Evolutionary conservation across 2,888 invertebrate genomes (phyloP).

Genomic region (Heteromyza rotundicornis): DNA sequence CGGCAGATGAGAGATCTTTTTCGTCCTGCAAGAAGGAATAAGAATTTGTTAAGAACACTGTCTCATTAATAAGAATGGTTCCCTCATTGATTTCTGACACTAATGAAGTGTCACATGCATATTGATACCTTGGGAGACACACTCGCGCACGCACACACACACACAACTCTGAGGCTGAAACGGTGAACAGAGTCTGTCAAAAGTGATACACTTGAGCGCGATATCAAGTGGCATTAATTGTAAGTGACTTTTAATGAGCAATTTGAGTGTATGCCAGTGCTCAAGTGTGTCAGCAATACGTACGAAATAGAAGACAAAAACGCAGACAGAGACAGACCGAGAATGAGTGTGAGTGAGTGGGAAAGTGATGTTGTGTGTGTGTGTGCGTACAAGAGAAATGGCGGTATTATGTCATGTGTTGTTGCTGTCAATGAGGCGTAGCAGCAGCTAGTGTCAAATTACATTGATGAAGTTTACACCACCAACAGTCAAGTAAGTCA

Average conservation of each 20-base stretch:
- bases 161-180: no score
- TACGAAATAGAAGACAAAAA: no score
- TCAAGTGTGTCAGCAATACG: no score
- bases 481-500: neutral
- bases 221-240: slow-evolving; percentile 37
- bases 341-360: neutral
- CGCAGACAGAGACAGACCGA: no score
- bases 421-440: slow-evolving; percentile 5
- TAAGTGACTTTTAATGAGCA: slow-evolving; percentile 35
- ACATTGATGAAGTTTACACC: slow-evolving; percentile 28
- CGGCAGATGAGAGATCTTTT: slow-evolving; percentile 92
- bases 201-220: slow-evolving; percentile 35
- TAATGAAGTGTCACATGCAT: slow-evolving; percentile 28
- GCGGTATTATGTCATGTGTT: neutral
- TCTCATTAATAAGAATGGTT: neutral
- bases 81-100: slow-evolving; percentile 19
- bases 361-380: neutral
- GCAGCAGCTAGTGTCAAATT: slow-evolving; percentile 29
- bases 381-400: neutral
- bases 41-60: slow-evolving; percentile 2
- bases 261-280: slow-evolving; percentile 7
- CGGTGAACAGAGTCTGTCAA: slow-evolving; percentile 16
- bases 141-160: neutral
- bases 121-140: neutral
- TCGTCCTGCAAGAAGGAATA: slow-evolving; percentile 68